Evolutionary conservation across 2,113 vertebrate species (phyloP).

Genomic region (human (Homo sapiens)): DNA sequence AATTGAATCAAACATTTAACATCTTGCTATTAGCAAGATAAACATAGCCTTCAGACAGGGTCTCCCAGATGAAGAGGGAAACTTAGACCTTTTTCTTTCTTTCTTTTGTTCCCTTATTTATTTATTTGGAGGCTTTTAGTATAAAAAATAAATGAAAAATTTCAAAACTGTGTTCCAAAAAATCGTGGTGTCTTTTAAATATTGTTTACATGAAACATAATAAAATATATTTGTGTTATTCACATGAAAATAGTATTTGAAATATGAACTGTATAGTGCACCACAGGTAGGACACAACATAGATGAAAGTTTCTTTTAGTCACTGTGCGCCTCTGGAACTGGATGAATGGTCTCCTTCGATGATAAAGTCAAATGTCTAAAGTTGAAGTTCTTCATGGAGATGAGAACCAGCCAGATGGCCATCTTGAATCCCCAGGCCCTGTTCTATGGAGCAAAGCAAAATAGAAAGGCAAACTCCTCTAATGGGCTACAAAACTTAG

Average conservation of each 20-base stretch:
- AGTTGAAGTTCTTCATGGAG: conserved; percentile 7
- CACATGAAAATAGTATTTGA: not conserved
- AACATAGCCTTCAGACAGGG: not conserved
- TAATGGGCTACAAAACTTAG: not conserved
- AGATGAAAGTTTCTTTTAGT: conserved; percentile 16
- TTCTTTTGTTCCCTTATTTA: not conserved
- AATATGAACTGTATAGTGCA: not conserved
- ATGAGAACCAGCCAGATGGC: not conserved
- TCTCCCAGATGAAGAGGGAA: not conserved
- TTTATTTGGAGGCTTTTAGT: not conserved
- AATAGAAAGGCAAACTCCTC: not conserved
- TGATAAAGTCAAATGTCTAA: not conserved
- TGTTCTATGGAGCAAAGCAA: not conserved
- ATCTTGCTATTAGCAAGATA: not conserved
- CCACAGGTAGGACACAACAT: not conserved
- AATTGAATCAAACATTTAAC: not conserved
- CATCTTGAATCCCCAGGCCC: not conserved
- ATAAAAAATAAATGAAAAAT: not conserved
- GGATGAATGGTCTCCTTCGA: not conserved
- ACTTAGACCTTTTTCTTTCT: not conserved
- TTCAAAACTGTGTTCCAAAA: not conserved
- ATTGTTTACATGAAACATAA: not conserved
- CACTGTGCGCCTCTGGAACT: not conserved
- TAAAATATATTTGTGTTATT: not conserved
- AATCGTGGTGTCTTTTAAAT: not conserved